Evolutionary conservation across 30 jellyfish, hydroid and myxozoan genomes (phyloP).

Genomic region (Morbakka virulenta): DNA sequence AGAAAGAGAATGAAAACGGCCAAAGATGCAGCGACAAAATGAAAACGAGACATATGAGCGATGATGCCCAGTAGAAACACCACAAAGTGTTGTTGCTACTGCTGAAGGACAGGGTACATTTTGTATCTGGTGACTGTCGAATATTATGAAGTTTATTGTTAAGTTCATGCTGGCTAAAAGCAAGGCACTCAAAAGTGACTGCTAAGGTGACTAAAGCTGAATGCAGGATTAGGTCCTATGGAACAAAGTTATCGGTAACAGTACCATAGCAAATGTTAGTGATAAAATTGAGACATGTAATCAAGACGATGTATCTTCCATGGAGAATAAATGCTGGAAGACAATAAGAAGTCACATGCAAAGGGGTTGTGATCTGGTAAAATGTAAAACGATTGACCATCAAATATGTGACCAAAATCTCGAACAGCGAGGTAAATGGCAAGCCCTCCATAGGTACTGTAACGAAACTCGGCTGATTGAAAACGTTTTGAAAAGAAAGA

Average conservation of each 20-base stretch:
- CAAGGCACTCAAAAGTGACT: constrained; percentile 1
- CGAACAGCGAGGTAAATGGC: not conserved
- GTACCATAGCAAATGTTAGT: not conserved
- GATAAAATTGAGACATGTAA: not conserved
- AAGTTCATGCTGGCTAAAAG: constrained; percentile 1
- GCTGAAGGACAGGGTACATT: not conserved
- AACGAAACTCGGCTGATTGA: not conserved
- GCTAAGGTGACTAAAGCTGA: not conserved
- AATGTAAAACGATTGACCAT: not conserved
- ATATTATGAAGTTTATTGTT: not conserved
- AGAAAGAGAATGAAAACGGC: not conserved
- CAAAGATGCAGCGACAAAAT: not conserved
- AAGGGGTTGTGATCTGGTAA: not conserved
- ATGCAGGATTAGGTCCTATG: not conserved
- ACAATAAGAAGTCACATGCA: not conserved
- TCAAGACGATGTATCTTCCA: not conserved
- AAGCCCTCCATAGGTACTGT: not conserved
- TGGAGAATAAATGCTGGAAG: not conserved
- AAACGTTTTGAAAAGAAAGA: not conserved
- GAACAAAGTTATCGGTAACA: not conserved
- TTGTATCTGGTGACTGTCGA: not conserved
- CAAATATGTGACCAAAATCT: not conserved
- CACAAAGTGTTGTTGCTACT: not conserved
- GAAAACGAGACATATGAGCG: constrained; percentile 2
- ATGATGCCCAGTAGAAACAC: not conserved